phyloP scores from a whole-genome alignment of 2,797 vertebrate species.

The Choloepus didactylus region DNA sequence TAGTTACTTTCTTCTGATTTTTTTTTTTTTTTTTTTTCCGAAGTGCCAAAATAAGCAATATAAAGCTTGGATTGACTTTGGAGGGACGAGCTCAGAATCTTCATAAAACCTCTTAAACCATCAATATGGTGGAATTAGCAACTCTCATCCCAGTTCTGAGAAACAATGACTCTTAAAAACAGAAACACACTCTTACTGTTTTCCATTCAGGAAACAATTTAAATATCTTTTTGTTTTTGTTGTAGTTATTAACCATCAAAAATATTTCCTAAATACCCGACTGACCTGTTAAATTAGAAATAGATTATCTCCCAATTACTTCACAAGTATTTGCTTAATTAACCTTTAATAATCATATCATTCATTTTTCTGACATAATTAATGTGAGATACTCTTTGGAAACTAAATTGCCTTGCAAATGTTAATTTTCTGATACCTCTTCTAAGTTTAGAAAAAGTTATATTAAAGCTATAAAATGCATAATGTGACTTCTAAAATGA shows the following conservation, averaged over 20 bases:
- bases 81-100: constrained; percentile 17
- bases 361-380: constrained; percentile 80
- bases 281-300: constrained; percentile 83
- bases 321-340: constrained; percentile 83
- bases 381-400: constrained; percentile 75
- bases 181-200: constrained; percentile 56
- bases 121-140: constrained; percentile 51
- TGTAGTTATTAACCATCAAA: constrained; percentile 74
- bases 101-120: constrained; percentile 59
- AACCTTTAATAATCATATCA: constrained; percentile 83
- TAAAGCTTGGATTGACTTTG: constrained; percentile 4
- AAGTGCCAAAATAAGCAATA: constrained; percentile 57
- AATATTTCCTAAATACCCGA: constrained; percentile 80
- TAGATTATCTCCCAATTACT: constrained; percentile 84
- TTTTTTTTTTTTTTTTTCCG: constrained; percentile 57
- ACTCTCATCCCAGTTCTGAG: neutral
- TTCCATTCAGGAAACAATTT: constrained; percentile 64
- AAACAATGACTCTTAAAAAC: constrained; percentile 66
- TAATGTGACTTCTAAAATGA: constrained; percentile 60
- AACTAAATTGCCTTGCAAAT: constrained; percentile 67
- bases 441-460: constrained; percentile 53
- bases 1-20: constrained; percentile 44
- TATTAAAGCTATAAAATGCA: constrained; percentile 53
- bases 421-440: constrained; percentile 60
- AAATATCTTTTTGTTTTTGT: constrained; percentile 75